phyloP scores from a whole-genome alignment of 2,888 invertebrate genomes.

The Nezara viridula region DNA sequence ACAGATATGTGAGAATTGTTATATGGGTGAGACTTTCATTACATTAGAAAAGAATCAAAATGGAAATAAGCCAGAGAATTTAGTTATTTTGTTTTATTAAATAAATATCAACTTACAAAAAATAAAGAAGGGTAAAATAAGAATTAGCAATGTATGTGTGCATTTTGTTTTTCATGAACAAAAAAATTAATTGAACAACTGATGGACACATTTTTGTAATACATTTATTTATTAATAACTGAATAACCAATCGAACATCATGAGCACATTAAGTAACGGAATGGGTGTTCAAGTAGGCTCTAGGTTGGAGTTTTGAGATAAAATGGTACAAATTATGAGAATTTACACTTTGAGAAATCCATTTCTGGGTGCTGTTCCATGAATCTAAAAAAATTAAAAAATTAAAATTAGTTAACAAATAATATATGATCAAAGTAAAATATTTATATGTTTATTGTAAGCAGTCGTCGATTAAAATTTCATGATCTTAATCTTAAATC shows the following conservation, averaged over 20 bases:
- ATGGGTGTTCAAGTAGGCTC: neutral
- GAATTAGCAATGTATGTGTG: constrained; percentile 76
- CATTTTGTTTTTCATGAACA: neutral
- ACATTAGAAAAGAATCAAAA: neutral
- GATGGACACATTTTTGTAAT: constrained; percentile 63
- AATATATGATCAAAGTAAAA: neutral
- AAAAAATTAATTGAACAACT: constrained; percentile 66
- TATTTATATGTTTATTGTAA: neutral
- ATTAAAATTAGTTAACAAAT: neutral
- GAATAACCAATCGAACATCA: neutral
- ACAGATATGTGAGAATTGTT: too few relatives aligned
- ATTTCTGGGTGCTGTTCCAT: constrained; percentile 99
- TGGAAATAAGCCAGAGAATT: neutral
- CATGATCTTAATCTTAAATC: too few relatives aligned
- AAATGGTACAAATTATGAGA: constrained; percentile 75
- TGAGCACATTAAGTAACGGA: neutral
- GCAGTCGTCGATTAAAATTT: too few relatives aligned
- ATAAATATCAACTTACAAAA: constrained; percentile 15
- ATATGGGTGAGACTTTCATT: too few relatives aligned
- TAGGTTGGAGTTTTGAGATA: constrained; percentile 44
- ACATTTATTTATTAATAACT: constrained; percentile 11
- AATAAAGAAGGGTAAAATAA: neutral
- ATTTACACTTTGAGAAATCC: constrained; percentile 99
- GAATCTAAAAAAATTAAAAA: constrained; percentile 78
- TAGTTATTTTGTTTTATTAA: constrained; percentile 71